Percentiles rank a stretch among this genome's conserved stretches.
Evolutionary conservation across 2,113 vertebrate genomes (phyloP).

Genomic region (Camelus dromedarius): DNA sequence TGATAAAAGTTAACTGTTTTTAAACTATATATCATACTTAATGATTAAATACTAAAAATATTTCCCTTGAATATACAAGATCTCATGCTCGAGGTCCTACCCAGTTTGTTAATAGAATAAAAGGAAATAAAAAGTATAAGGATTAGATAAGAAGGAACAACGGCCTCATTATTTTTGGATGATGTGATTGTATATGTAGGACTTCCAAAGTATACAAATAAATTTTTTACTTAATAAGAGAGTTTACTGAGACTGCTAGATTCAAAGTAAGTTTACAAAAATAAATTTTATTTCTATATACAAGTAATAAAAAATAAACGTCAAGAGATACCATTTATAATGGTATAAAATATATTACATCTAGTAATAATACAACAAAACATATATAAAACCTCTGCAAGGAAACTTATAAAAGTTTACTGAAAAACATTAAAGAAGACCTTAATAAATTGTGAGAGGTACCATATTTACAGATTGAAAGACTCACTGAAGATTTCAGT

Average conservation of each 20-base stretch:
- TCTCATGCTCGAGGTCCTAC: background rate
- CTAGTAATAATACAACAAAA: background rate
- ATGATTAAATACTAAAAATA: background rate
- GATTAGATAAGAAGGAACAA: background rate
- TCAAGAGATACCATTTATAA: background rate
- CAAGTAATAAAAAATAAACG: background rate
- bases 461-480: background rate
- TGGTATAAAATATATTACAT: background rate
- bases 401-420: background rate
- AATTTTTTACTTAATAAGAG: background rate
- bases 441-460: background rate
- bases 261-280: background rate
- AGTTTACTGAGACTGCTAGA: background rate
- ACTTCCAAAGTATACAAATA: background rate
- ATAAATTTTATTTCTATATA: background rate
- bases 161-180: background rate
- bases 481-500: background rate
- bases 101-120: background rate
- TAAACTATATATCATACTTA: background rate
- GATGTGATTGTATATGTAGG: background rate
- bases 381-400: background rate
- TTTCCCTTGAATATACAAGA: background rate
- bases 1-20: background rate
- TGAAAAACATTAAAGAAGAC: background rate
- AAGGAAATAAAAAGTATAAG: background rate